Conservation (phyloP, 2,888 invertebrate species). For the Ernsta delagoae region DNA sequence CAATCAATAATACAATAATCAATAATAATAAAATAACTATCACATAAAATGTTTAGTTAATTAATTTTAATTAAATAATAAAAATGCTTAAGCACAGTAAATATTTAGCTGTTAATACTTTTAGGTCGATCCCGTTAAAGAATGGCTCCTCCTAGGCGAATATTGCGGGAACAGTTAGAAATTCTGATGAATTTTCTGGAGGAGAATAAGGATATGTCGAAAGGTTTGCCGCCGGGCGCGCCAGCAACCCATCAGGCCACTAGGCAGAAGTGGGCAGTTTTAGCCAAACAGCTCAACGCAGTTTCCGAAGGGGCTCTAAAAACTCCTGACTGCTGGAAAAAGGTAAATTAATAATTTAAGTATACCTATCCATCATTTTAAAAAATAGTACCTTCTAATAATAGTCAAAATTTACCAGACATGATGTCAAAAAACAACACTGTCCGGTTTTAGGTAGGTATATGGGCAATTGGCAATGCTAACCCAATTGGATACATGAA, state of each 20-base stretch:
- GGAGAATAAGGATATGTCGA: constrained; percentile 65
- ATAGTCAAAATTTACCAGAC: no score
- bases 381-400: no score
- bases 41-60: no score
- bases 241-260: constrained; percentile 61
- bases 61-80: no score
- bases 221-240: constrained; percentile 60
- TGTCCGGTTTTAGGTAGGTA: no score
- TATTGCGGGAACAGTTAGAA: constrained; percentile 66
- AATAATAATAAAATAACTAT: neutral
- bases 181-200: constrained; percentile 70
- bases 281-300: constrained; percentile 68
- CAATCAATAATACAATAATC: no score
- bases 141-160: constrained; percentile 76
- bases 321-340: constrained; percentile 73
- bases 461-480: no score
- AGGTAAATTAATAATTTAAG: constrained; percentile 51
- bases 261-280: constrained; percentile 65
- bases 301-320: constrained; percentile 65
- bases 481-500: no score
- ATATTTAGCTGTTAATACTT: no score
- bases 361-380: no score
- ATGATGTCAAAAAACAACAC: no score
- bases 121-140: neutral
- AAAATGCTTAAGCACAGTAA: no score